Percentiles rank a stretch among this genome's conserved stretches.
Evolutionary conservation across 2,113 vertebrate species (phyloP).

Genomic region (Empidonax traillii): DNA sequence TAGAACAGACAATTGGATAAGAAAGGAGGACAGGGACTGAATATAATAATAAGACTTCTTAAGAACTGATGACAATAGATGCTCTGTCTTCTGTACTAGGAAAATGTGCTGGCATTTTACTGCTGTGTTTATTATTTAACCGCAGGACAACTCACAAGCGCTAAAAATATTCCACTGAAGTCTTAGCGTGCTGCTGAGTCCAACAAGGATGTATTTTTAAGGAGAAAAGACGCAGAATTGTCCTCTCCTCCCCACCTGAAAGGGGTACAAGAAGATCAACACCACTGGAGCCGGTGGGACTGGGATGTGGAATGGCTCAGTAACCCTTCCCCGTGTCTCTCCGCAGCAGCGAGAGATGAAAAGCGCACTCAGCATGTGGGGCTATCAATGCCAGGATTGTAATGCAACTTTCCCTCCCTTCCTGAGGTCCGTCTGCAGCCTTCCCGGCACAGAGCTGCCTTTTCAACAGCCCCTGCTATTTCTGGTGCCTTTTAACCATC

Average conservation of each 20-base stretch:
- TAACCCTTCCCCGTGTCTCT: neutral
- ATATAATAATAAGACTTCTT: neutral
- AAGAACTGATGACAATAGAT: neutral
- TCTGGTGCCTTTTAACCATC: neutral
- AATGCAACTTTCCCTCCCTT: neutral
- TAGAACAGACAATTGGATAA: neutral
- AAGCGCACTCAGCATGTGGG: neutral
- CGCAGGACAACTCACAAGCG: neutral
- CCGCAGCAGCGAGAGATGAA: neutral
- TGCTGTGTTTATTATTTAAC: neutral
- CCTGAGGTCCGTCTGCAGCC: neutral
- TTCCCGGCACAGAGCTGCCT: neutral
- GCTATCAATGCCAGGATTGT: slow-evolving; percentile 16
- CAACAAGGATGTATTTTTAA: neutral
- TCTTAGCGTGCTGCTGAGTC: neutral
- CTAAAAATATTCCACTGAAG: neutral
- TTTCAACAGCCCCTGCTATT: slow-evolving; percentile 10
- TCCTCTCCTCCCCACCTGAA: neutral
- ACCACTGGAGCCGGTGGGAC: neutral
- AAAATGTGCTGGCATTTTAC: neutral
- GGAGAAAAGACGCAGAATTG: neutral
- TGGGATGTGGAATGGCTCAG: neutral
- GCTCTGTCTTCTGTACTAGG: neutral
- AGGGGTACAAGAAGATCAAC: neutral
- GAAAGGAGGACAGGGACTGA: neutral